Percentiles rank a stretch among this genome's conserved stretches.
Conservation (phyloP, 2,113 vertebrate genomes). For the Nothoprocta perdicaria region DNA sequence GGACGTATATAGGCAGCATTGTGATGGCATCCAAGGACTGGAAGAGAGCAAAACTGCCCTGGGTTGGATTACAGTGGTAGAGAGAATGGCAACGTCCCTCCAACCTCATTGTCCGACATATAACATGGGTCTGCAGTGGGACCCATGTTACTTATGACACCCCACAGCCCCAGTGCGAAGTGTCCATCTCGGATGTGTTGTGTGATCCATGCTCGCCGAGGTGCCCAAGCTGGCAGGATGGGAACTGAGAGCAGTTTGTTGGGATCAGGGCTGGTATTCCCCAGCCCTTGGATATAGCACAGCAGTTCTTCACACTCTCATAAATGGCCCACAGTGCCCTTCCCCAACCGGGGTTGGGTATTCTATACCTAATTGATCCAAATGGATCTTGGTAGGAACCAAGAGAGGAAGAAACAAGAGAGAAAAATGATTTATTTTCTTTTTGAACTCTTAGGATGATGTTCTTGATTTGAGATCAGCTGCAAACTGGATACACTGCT, state of each 20-base stretch:
- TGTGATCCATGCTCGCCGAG: no score
- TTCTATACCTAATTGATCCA: neutral
- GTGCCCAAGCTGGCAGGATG: no score
- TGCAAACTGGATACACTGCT: neutral
- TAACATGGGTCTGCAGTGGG: no score
- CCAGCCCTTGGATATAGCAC: neutral
- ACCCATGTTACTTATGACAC: no score
- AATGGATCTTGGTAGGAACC: neutral
- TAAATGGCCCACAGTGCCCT: neutral
- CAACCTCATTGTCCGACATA: neutral
- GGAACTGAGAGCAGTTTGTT: no score
- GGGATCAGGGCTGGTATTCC: neutral
- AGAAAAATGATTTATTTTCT: neutral
- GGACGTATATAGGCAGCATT: neutral
- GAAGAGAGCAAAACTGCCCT: neutral
- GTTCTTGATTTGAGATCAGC: neutral
- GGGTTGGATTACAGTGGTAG: fast-evolving
- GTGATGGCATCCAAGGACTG: neutral
- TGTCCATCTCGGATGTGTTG: no score
- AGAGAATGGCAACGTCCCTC: neutral
- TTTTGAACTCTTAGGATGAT: neutral
- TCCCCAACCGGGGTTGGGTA: neutral
- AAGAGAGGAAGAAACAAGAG: neutral
- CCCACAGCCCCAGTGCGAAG: no score
- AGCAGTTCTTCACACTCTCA: neutral